A percentile compares a stretch with the other conserved stretches of the same genome.
These are phyloP conservation scores for Pelobates fuscus DNA, from an alignment of 2,113 vertebrate genomes.

Conservation along the genomic window DNA sequence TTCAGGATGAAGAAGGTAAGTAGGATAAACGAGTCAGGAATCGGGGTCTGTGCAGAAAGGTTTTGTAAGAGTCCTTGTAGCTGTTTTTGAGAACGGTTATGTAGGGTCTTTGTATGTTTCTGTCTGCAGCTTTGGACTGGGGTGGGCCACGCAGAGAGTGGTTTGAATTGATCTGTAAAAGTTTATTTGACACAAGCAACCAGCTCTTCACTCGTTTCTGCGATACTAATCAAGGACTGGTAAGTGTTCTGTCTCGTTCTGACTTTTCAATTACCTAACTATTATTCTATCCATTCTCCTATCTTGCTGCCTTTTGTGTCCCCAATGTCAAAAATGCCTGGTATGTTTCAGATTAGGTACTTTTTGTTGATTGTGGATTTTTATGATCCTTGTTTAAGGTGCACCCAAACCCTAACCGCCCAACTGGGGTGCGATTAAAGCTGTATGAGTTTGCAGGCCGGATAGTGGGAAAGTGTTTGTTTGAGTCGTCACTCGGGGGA, in stretches of 20 bases:
- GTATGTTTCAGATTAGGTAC: too few relatives aligned
- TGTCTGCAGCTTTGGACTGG: conserved; percentile 89
- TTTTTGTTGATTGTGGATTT: background rate
- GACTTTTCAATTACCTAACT: too few relatives aligned
- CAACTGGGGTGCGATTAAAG: conserved; percentile 83
- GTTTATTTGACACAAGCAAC: conserved; percentile 91
- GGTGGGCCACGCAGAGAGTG: conserved; percentile 95
- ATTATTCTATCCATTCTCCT: background rate
- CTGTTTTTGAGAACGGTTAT: too few relatives aligned
- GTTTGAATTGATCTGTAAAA: conserved; percentile 96
- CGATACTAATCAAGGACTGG: conserved; percentile 95
- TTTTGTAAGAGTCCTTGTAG: too few relatives aligned
- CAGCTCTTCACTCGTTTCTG: conserved; percentile 93
- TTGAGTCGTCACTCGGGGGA: conserved; percentile 92
- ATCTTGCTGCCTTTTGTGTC: background rate
- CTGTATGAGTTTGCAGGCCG: conserved; percentile 95
- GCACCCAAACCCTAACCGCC: conserved; percentile 89
- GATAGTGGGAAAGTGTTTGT: conserved; percentile 96
- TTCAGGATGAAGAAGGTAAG: conserved; percentile 97
- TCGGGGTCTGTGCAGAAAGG: too few relatives aligned
- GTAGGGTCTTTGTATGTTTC: conserved; percentile 46
- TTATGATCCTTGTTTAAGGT: too few relatives aligned
- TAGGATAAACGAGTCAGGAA: background rate
- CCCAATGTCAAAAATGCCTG: background rate
- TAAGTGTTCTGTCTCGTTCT: conserved; percentile 67